Evolutionary conservation across 1,140 invertebrate species (phyloP).

Genomic region (Idris sp.): DNA sequence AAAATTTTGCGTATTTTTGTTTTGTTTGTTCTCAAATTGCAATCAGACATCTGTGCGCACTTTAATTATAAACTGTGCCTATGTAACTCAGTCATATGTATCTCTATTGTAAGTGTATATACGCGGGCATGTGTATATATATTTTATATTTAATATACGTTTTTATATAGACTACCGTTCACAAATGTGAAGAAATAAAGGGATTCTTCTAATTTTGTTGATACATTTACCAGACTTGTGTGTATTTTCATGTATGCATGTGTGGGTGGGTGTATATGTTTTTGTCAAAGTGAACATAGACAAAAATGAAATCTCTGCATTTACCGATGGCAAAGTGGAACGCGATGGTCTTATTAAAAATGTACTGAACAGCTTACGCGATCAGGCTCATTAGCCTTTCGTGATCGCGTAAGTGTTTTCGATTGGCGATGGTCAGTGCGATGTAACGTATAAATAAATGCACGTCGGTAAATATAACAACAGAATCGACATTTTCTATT

Average conservation of each 20-base stretch:
- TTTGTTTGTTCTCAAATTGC: too few species aligned
- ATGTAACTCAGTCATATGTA: slow-evolving; percentile 55
- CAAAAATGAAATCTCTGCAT: slow-evolving; percentile 32
- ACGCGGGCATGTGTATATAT: slow-evolving; percentile 36
- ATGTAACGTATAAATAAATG: slow-evolving; percentile 37
- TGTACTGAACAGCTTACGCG: slow-evolving; percentile 2
- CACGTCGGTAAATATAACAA: slow-evolving; percentile 44
- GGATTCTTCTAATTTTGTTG: slow-evolving; percentile 27
- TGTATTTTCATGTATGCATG: slow-evolving; percentile 13
- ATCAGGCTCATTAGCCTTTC: slow-evolving; percentile 7
- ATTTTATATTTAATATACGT: slow-evolving; percentile 8
- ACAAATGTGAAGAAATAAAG: slow-evolving; percentile 39
- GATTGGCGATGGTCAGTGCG: slow-evolving; percentile 9
- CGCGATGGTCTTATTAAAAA: slow-evolving; percentile 26
- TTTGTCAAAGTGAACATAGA: slow-evolving; percentile 33
- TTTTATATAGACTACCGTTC: slow-evolving; percentile 30
- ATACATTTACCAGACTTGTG: slow-evolving; percentile 30
- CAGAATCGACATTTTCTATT: slow-evolving; percentile 14
- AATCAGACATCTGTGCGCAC: slow-evolving; percentile 1
- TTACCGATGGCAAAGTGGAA: slow-evolving; percentile 37
- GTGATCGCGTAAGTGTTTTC: background rate
- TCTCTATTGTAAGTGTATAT: slow-evolving; percentile 51
- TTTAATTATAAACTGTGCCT: slow-evolving; percentile 28
- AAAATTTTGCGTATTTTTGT: too few species aligned
- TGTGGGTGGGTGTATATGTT: slow-evolving; percentile 3